Conservation (phyloP, 2,888 invertebrate genomes). For the Oegoconia quadripuncta region DNA sequence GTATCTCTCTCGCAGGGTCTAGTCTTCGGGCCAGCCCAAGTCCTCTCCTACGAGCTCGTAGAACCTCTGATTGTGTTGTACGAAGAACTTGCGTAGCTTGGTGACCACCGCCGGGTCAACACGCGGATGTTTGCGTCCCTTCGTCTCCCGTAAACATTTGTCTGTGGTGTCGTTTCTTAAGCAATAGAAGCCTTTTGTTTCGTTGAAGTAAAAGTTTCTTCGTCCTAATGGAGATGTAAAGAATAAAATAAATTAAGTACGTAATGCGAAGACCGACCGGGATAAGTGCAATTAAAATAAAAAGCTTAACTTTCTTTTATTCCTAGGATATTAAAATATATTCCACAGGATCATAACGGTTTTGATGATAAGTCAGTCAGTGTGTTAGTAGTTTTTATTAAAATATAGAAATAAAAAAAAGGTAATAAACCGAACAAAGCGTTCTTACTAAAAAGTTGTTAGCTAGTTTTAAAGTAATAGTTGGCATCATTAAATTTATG, state of each 20-base stretch:
- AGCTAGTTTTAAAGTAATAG: too few species aligned
- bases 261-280: too few species aligned
- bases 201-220: conserved; percentile 97
- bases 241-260: conserved; percentile 1
- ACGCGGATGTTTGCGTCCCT: conserved; percentile 90
- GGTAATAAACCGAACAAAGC: too few species aligned
- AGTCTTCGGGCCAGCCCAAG: conserved; percentile 96
- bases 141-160: conserved; percentile 91
- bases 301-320: too few species aligned
- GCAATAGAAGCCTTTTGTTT: conserved; percentile 97
- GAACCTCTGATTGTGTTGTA: conserved; percentile 94
- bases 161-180: conserved; percentile 90
- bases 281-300: too few species aligned
- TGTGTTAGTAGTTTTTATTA: too few species aligned
- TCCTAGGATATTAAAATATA: too few species aligned
- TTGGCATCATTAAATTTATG: too few species aligned
- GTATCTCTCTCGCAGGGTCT: conserved; percentile 9
- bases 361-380: too few species aligned
- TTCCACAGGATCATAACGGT: too few species aligned
- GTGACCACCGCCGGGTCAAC: conserved; percentile 89
- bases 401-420: too few species aligned
- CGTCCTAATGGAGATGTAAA: conserved; percentile 68
- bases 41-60: conserved; percentile 95
- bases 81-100: conserved; percentile 90
- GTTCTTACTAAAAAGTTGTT: too few species aligned